Percentiles rank a stretch among this genome's conserved stretches.
Evolutionary conservation across 2,797 vertebrate species (phyloP).

Genomic region (Leuciscus waleckii): DNA sequence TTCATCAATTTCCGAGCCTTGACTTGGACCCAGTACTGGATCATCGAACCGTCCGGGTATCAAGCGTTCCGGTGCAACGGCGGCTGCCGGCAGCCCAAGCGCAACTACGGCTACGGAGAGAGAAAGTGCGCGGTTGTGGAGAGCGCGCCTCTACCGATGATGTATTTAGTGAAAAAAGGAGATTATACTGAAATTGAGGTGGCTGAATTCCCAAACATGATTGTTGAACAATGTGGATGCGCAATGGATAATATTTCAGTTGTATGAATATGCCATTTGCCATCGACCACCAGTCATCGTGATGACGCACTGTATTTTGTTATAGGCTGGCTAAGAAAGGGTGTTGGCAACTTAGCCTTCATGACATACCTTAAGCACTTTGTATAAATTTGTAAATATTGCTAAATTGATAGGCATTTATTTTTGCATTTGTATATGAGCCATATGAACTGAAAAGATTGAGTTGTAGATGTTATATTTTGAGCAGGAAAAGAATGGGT

Average conservation of each 20-base stretch:
- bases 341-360: constrained; percentile 7
- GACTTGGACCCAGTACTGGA: constrained; percentile 87
- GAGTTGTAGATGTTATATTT: constrained; percentile 66
- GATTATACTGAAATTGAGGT: constrained; percentile 92
- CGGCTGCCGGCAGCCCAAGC: constrained; percentile 76
- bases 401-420: constrained; percentile 44
- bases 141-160: constrained; percentile 86
- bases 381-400: constrained; percentile 62
- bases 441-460: constrained; percentile 58
- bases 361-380: constrained; percentile 75
- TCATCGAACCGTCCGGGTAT: constrained; percentile 86
- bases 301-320: constrained; percentile 69
- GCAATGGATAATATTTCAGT: constrained; percentile 80
- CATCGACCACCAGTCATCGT: not conserved
- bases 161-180: constrained; percentile 90
- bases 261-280: constrained; percentile 69
- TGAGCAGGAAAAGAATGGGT: constrained; percentile 72
- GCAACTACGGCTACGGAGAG: constrained; percentile 77
- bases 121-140: constrained; percentile 79
- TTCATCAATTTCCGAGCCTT: constrained; percentile 86
- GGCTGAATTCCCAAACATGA: constrained; percentile 90
- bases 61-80: constrained; percentile 83
- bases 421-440: constrained; percentile 60
- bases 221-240: constrained; percentile 86
- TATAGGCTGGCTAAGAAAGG: constrained; percentile 41